A percentile compares a stretch with the other conserved stretches of the same genome.
Conservation (phyloP, 2,888 invertebrate genomes). For the Caenorhabditis sinica region DNA sequence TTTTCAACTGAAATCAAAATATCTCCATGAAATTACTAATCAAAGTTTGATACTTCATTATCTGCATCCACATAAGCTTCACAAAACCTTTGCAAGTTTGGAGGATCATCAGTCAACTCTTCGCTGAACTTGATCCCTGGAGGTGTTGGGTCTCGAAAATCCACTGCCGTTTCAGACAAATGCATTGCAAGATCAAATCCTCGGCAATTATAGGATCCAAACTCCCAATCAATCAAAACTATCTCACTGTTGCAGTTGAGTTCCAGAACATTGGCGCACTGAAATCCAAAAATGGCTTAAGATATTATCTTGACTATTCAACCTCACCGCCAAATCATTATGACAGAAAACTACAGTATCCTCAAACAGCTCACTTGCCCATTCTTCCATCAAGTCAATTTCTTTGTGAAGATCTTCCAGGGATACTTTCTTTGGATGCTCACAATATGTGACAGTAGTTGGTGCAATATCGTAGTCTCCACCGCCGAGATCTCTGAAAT, state of each 20-base stretch:
- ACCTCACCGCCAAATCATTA: conserved; percentile 43
- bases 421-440: conserved; percentile 36
- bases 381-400: conserved; percentile 38
- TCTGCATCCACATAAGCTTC: conserved; percentile 47
- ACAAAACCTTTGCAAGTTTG: conserved; percentile 30
- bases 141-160: conserved; percentile 18
- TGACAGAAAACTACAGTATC: conserved; percentile 45
- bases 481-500: conserved; percentile 44
- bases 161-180: conserved; percentile 46
- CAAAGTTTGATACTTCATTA: conserved; percentile 21
- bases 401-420: conserved; percentile 37
- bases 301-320: neutral
- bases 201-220: conserved; percentile 41
- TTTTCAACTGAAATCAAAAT: conserved; percentile 30
- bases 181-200: conserved; percentile 55
- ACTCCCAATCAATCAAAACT: conserved; percentile 47
- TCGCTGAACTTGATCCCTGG: conserved; percentile 42
- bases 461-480: conserved; percentile 25
- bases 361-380: conserved; percentile 25
- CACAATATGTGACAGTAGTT: conserved; percentile 29
- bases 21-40: neutral
- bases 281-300: neutral
- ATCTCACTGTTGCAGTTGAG: conserved; percentile 18
- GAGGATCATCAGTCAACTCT: conserved; percentile 37
- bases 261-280: conserved; percentile 51